Percentiles rank a stretch among this genome's conserved stretches.
Conservation (phyloP, 2,888 invertebrate species). For the Chrysopilus asiliformis region DNA sequence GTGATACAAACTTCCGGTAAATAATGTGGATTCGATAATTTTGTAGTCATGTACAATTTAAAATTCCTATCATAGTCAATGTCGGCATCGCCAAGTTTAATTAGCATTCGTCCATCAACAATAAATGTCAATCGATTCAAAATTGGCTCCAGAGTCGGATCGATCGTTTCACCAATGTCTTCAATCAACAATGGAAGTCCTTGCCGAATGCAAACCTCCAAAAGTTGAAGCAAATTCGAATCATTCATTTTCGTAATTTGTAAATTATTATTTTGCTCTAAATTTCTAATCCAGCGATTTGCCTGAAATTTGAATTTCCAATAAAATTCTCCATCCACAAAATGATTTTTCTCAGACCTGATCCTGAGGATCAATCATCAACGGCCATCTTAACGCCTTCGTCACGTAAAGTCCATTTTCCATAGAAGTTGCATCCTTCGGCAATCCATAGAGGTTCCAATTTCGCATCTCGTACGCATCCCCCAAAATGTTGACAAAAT, state of each 20-base stretch:
- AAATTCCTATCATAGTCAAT: slow-evolving; percentile 84
- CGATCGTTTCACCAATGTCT: slow-evolving; percentile 76
- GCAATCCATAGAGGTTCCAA: slow-evolving; percentile 83
- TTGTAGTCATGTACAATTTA: slow-evolving; percentile 80
- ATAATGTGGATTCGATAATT: slow-evolving; percentile 86
- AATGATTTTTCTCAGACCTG: too few species aligned
- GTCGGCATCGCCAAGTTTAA: slow-evolving; percentile 72
- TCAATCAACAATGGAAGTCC: slow-evolving; percentile 79
- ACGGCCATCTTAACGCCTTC: slow-evolving; percentile 68
- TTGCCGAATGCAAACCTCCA: slow-evolving; percentile 66
- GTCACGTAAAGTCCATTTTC: slow-evolving; percentile 88
- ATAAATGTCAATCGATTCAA: slow-evolving; percentile 62
- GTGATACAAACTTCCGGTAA: slow-evolving; percentile 86
- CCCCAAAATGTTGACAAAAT: slow-evolving; percentile 56
- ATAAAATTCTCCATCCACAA: neutral
- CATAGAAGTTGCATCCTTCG: slow-evolving; percentile 74
- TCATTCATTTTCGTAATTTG: slow-evolving; percentile 71
- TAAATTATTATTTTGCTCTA: slow-evolving; percentile 64
- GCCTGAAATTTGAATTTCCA: slow-evolving; percentile 41
- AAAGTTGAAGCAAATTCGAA: slow-evolving; percentile 52
- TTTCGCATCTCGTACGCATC: slow-evolving; percentile 76
- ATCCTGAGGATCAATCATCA: slow-evolving; percentile 92
- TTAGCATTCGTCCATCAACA: slow-evolving; percentile 63
- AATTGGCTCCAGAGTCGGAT: slow-evolving; percentile 74
- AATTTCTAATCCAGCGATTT: slow-evolving; percentile 81